A percentile compares a stretch with the other conserved stretches of the same genome.
These are phyloP conservation scores for Ommatoiulus sabulosus DNA, from an alignment of 2,888 invertebrate species.

Conservation along the genomic window DNA sequence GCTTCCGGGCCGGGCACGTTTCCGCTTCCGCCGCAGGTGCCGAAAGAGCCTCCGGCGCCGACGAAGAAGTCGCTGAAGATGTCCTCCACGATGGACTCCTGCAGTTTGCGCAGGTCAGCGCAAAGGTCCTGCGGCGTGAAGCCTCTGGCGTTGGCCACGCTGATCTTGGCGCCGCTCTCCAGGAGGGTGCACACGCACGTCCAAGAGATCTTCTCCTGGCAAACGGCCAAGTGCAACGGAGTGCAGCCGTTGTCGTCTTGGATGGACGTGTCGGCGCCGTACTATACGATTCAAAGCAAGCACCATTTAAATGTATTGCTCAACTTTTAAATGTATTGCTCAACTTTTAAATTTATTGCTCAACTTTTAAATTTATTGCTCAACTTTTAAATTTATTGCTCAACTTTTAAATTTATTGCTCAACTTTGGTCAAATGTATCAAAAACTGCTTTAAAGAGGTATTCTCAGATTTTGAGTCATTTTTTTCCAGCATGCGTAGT, in stretches of 20 bases:
- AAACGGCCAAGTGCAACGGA: constrained; percentile 73
- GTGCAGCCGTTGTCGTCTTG: constrained; percentile 73
- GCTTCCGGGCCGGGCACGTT: neutral
- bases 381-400: too few relatives aligned
- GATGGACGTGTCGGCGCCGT: constrained; percentile 71
- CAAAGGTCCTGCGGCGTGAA: constrained; percentile 71
- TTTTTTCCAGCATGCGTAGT: too few relatives aligned
- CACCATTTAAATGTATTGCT: too few relatives aligned
- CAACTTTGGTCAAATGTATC: too few relatives aligned
- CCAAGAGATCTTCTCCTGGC: constrained; percentile 71
- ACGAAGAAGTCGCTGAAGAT: constrained; percentile 61
- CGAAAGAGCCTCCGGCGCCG: constrained; percentile 1
- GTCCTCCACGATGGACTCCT: constrained; percentile 70
- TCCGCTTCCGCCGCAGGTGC: constrained; percentile 24
- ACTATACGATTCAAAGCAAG: constrained; percentile 60
- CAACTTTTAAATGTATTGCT: too few relatives aligned
- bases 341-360: too few relatives aligned
- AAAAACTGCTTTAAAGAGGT: too few relatives aligned
- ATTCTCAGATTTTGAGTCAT: too few relatives aligned
- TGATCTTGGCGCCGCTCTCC: constrained; percentile 70
- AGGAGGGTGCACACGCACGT: constrained; percentile 71
- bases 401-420: too few relatives aligned
- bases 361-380: too few relatives aligned
- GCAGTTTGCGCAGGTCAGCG: constrained; percentile 70
- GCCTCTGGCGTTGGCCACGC: constrained; percentile 69